phyloP scores from a whole-genome alignment of 2,113 vertebrate species.

The Ophthalmolycus amberensis region DNA sequence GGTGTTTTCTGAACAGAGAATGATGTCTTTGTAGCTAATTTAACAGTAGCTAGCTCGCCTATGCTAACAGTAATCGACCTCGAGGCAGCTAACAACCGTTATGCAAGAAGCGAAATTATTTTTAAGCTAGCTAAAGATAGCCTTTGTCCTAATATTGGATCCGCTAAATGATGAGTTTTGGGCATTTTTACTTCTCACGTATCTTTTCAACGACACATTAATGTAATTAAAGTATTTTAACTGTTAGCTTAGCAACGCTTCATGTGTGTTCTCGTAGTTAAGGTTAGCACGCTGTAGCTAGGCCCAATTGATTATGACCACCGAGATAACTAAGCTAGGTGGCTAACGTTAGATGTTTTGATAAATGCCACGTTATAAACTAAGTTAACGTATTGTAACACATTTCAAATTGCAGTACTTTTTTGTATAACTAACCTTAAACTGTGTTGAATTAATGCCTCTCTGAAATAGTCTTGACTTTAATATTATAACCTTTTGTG shows the following conservation, averaged over 20 bases:
- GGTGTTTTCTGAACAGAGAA: background rate
- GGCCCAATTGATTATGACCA: background rate
- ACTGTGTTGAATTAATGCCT: background rate
- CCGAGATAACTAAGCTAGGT: background rate
- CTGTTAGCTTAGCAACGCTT: background rate
- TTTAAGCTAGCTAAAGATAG: background rate
- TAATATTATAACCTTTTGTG: background rate
- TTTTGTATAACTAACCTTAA: no score
- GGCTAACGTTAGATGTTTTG: background rate
- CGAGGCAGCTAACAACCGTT: conserved; percentile 27
- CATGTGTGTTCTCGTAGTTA: background rate
- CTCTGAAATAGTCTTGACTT: background rate
- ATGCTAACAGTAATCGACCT: conserved; percentile 39
- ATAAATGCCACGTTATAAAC: background rate
- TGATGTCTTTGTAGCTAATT: background rate
- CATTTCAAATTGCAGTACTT: background rate
- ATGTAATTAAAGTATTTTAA: background rate
- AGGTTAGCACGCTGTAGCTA: background rate
- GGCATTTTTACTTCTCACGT: background rate
- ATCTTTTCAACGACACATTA: background rate
- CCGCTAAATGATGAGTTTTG: background rate
- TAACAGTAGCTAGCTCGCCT: background rate
- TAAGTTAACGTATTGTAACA: background rate
- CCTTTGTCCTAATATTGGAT: rapidly evolving
- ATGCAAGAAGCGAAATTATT: background rate